Conservation (phyloP, 2,888 invertebrate genomes). For the Aelia acuminata region DNA sequence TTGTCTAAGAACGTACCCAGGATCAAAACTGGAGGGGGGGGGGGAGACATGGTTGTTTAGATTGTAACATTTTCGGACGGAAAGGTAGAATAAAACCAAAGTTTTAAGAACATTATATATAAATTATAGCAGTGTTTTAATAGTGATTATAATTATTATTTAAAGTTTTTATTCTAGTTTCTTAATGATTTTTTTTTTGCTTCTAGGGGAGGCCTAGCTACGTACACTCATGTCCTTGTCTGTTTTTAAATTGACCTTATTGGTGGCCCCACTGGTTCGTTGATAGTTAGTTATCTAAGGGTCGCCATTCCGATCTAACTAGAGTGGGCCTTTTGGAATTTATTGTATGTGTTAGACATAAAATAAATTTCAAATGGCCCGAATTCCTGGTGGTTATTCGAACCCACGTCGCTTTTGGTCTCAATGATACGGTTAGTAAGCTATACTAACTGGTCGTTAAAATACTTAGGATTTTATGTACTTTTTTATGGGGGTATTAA, state of each 20-base stretch:
- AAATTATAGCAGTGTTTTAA: too few relatives aligned
- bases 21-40: too few relatives aligned
- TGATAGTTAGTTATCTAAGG: background rate
- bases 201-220: too few relatives aligned
- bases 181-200: too few relatives aligned
- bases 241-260: background rate
- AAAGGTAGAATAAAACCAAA: too few relatives aligned
- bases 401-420: background rate
- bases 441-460: background rate
- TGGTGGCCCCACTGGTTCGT: background rate
- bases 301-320: slow-evolving; percentile 3
- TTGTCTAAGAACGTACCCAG: too few relatives aligned
- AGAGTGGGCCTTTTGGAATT: background rate
- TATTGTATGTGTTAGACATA: background rate
- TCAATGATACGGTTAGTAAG: background rate
- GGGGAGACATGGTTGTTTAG: too few relatives aligned
- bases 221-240: background rate
- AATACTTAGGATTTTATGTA: background rate
- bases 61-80: too few relatives aligned
- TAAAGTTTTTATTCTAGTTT: too few relatives aligned
- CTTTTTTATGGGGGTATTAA: background rate
- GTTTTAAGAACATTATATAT: too few relatives aligned
- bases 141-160: too few relatives aligned
- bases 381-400: background rate
- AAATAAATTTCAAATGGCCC: background rate